Base-by-base conservation (phyloP, 2,113 vertebrate genomes). In the Odocoileus hemionus region DNA sequence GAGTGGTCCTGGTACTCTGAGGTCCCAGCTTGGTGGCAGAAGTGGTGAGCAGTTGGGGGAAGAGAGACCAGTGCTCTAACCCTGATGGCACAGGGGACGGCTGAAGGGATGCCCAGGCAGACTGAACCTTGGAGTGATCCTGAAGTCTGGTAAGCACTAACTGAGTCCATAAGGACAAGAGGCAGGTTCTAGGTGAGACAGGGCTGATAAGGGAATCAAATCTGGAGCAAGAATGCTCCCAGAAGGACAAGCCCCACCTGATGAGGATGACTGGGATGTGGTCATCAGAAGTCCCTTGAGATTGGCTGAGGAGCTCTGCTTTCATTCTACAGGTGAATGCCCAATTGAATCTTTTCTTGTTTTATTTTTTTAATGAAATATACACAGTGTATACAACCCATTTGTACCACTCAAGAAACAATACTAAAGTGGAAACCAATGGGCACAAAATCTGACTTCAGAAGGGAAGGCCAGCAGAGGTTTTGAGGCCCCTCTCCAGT, bases 231-330 rank as follows among this genome's bases (percentile, higher is more conserved):
- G 1, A 8, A 3, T 39, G 33, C 12, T 21, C n/a, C 70, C 17
- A 33, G 57, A 21, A n/a, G 17, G 11, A 23, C 45, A 14, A 3
- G 50, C 43, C 11, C 36, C 21, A 3, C 2, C 2, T 7, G 30
- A 16, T 39, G 43, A 47, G 21, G 6, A 5, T 58, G 83, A 25
- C 36, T 11, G 10, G 19, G 14, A 23, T 2, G 0, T 30, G 13
- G 13, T 47, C 1, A 6, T 30, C 4, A 8, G 23, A 33, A 36
- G 4, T 1, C 36, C 1, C 1, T 23, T 78, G 1, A 54, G 52
- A 26, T 8, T 6, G 12, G 39, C 43, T 25, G 16, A 89, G 67
- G 52, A 76, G 14, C 70, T 96, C 19, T 36, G 28, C 26, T 55
- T 64, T 43, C 21, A 7, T n/a, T 57, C 64, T 47, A 14, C 28